A percentile compares a stretch with the other conserved stretches of the same genome.
phyloP scores from a whole-genome alignment of 2,888 invertebrate species.

The Rutpela maculata region DNA sequence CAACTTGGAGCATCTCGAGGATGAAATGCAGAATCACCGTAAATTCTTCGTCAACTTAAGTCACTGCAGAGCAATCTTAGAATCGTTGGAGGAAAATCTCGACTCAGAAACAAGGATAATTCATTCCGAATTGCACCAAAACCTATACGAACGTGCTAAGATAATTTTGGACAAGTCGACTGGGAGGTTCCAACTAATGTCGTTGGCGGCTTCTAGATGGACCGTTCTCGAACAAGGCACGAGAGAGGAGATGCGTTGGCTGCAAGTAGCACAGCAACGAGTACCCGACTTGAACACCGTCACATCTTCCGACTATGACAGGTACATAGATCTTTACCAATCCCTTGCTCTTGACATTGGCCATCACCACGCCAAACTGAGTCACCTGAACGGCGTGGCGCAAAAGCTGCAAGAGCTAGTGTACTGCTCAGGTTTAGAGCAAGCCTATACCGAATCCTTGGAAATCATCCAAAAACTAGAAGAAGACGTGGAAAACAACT shows the following conservation, averaged over 20 bases:
- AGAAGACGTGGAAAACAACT: constrained; percentile 84
- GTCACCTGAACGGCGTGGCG: constrained; percentile 84
- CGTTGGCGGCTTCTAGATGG: constrained; percentile 90
- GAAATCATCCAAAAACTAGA: constrained; percentile 84
- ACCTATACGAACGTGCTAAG: constrained; percentile 85
- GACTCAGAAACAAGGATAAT: constrained; percentile 86
- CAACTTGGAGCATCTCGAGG: constrained; percentile 87
- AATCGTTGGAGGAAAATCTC: constrained; percentile 89
- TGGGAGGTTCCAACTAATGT: constrained; percentile 88
- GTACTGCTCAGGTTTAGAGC: constrained; percentile 84
- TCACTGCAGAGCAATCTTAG: constrained; percentile 90
- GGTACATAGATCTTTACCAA: constrained; percentile 89
- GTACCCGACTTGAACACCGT: constrained; percentile 88
- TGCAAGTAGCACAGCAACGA: constrained; percentile 88
- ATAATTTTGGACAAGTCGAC: constrained; percentile 88
- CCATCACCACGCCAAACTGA: constrained; percentile 86
- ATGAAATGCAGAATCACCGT: constrained; percentile 92
- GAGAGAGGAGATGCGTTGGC: constrained; percentile 89
- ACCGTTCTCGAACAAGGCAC: constrained; percentile 87
- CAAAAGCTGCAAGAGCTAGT: constrained; percentile 85
- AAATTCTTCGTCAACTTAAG: constrained; percentile 93
- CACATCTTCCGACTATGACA: constrained; percentile 89
- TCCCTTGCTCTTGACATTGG: constrained; percentile 86
- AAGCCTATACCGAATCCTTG: constrained; percentile 83
- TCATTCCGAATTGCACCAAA: constrained; percentile 84